phyloP scores from a whole-genome alignment of 2,113 vertebrate species.

The Psettodes erumei region DNA sequence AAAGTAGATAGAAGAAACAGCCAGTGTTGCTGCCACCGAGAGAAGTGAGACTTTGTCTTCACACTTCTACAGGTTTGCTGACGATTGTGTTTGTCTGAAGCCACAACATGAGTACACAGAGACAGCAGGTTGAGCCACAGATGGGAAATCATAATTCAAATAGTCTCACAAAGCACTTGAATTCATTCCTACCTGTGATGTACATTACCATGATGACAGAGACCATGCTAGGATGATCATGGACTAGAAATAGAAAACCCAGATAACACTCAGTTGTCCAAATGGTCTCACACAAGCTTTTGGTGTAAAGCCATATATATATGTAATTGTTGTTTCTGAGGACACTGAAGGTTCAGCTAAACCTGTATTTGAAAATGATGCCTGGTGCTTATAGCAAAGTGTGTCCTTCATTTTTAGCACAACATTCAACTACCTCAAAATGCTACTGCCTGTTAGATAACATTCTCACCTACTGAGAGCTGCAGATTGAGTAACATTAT shows the following conservation, averaged over 20 bases:
- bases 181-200: constrained; percentile 72
- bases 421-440: constrained; percentile 52
- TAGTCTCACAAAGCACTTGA: constrained; percentile 69
- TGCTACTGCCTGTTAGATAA: constrained; percentile 28
- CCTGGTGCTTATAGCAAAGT: constrained; percentile 13
- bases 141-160: constrained; percentile 75
- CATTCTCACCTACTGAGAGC: constrained; percentile 26
- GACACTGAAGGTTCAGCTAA: constrained; percentile 33
- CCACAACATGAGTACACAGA: constrained; percentile 71
- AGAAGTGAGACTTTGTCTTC: constrained; percentile 20
- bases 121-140: constrained; percentile 74
- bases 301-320: constrained; percentile 60
- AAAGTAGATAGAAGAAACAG: constrained; percentile 56
- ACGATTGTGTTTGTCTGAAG: constrained; percentile 56
- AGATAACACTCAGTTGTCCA: constrained; percentile 40
- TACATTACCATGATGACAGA: constrained; percentile 54
- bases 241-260: constrained; percentile 44
- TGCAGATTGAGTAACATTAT: constrained; percentile 27
- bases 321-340: constrained; percentile 35
- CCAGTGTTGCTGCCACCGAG: constrained; percentile 13
- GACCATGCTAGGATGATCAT: constrained; percentile 53
- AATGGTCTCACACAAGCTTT: constrained; percentile 58
- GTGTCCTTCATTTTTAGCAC: constrained; percentile 31
- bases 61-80: constrained; percentile 14
- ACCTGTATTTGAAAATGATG: constrained; percentile 30